These are phyloP conservation scores for Grapholita molesta DNA, from an alignment of 1,140 invertebrate species.

Conservation along the genomic window DNA sequence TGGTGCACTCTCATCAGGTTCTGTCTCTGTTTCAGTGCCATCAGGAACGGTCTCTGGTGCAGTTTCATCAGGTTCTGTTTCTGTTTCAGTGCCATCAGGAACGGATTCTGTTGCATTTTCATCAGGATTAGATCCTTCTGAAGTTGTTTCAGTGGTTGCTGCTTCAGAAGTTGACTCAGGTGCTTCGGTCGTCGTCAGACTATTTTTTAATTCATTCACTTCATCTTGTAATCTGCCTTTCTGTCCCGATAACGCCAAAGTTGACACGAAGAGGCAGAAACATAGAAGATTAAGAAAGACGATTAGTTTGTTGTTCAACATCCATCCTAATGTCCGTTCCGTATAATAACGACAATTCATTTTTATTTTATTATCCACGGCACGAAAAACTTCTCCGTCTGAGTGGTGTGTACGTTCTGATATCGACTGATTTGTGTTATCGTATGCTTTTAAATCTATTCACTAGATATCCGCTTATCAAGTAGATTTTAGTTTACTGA, in stretches of 20 bases:
- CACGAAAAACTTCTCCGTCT: neutral
- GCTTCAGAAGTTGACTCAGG: neutral
- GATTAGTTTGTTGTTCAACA: slow-evolving; percentile 64
- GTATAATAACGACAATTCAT: slow-evolving; percentile 58
- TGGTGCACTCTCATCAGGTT: neutral
- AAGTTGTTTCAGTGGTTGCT: slow-evolving; percentile 2
- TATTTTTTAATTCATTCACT: slow-evolving; percentile 31
- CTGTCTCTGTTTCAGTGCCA: neutral
- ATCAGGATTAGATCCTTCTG: neutral
- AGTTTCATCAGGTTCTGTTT: neutral
- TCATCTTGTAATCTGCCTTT: slow-evolving; percentile 42
- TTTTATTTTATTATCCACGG: slow-evolving; percentile 25
- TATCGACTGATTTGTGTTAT: slow-evolving; percentile 21
- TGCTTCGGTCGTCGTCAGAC: slow-evolving; percentile 17
- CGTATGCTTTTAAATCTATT: slow-evolving; percentile 8
- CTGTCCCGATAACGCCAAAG: slow-evolving; percentile 50
- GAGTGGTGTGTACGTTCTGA: neutral
- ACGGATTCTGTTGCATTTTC: neutral
- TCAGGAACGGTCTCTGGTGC: neutral
- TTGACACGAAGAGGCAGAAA: slow-evolving; percentile 62
- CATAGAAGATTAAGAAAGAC: slow-evolving; percentile 57
- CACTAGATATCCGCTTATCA: slow-evolving; percentile 4
- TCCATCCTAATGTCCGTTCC: slow-evolving; percentile 47
- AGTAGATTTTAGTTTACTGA: neutral
- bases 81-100: neutral